phyloP scores from a whole-genome alignment of 2,888 invertebrate genomes.

The Ypsolopha sequella region DNA sequence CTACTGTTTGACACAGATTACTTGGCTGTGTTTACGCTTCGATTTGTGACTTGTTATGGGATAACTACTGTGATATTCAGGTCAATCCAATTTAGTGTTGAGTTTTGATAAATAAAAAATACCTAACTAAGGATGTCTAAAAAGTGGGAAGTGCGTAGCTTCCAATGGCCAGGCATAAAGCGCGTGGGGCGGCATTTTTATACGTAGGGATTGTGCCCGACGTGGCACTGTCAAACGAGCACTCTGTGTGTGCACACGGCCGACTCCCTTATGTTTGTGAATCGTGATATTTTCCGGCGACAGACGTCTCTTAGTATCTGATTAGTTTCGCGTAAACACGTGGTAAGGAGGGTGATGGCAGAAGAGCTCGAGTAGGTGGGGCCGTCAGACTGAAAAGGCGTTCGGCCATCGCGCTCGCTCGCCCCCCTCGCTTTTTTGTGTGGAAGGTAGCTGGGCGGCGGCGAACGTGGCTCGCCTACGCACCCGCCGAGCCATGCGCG shows the following conservation, averaged over 20 bases:
- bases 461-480: slow-evolving; percentile 47
- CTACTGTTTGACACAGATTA: neutral
- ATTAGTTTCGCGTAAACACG: slow-evolving; percentile 26
- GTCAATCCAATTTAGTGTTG: no score
- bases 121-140: slow-evolving; percentile 4
- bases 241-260: slow-evolving; percentile 56
- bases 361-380: slow-evolving; percentile 50
- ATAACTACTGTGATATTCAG: no score
- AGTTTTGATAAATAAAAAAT: neutral
- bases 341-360: slow-evolving; percentile 62
- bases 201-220: slow-evolving; percentile 54
- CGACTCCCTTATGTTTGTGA: slow-evolving; percentile 21
- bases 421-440: slow-evolving; percentile 64
- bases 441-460: slow-evolving; percentile 56
- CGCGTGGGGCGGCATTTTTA: slow-evolving; percentile 63
- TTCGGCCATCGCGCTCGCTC: slow-evolving; percentile 25
- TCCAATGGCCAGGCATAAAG: slow-evolving; percentile 41
- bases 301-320: neutral
- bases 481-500: slow-evolving; percentile 13
- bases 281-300: neutral
- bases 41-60: neutral
- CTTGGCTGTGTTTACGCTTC: neutral
- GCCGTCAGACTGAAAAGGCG: slow-evolving; percentile 26
- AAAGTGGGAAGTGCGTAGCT: slow-evolving; percentile 26
- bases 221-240: slow-evolving; percentile 61